Evolutionary conservation across 1,140 invertebrate genomes (phyloP).

Genomic region (Macrosteles quadrilineatus): DNA sequence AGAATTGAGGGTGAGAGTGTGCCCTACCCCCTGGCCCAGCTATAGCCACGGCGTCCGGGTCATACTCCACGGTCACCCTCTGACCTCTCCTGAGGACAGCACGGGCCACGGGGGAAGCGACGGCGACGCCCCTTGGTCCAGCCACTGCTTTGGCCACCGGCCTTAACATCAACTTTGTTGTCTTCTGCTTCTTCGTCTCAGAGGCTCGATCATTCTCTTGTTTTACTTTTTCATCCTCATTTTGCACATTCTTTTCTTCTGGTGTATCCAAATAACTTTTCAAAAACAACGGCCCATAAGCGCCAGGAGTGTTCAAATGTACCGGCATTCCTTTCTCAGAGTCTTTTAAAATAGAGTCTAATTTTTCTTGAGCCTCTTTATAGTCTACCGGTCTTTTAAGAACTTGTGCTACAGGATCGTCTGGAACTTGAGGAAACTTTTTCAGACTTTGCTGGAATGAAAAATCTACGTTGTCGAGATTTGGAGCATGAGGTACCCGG

Average conservation of each 20-base stretch:
- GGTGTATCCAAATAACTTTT: neutral
- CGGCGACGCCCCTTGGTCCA: constrained; percentile 62
- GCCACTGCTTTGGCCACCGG: constrained; percentile 63
- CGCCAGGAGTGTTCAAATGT: neutral
- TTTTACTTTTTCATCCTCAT: neutral
- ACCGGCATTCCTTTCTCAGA: neutral
- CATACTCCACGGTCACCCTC: constrained; percentile 59
- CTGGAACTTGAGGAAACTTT: constrained; percentile 1
- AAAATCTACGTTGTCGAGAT: constrained; percentile 5
- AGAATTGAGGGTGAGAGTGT: constrained; percentile 64
- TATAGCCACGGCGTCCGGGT: constrained; percentile 66
- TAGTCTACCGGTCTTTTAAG: constrained; percentile 1
- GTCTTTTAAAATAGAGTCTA: neutral
- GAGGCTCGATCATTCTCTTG: neutral
- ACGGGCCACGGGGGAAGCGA: constrained; percentile 65
- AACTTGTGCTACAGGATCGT: neutral
- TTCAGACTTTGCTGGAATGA: constrained; percentile 6
- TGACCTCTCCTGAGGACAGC: constrained; percentile 55
- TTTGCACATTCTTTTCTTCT: neutral
- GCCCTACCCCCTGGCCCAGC: constrained; percentile 69
- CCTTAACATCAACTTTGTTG: constrained; percentile 57
- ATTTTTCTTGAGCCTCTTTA: neutral
- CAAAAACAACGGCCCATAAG: neutral
- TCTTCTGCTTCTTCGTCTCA: constrained; percentile 36
- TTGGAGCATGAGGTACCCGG: neutral